phyloP scores from a whole-genome alignment of 2,113 vertebrate species.

The Cercocebus atys region DNA sequence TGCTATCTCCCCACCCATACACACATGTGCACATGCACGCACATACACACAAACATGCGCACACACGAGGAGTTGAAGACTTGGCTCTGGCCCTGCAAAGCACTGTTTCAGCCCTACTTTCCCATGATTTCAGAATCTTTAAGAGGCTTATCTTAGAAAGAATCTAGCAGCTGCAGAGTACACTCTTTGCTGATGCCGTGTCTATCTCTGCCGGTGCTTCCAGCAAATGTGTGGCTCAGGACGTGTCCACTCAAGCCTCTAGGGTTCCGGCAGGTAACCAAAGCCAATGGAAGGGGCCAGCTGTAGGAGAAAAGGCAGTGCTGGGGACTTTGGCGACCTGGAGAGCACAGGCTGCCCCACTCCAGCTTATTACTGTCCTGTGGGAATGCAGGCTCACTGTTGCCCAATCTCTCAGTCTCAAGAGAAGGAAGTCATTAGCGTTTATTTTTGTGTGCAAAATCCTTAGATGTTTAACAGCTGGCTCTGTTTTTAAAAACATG shows the following conservation, averaged over 20 bases:
- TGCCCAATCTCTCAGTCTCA: neutral
- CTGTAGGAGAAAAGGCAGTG: neutral
- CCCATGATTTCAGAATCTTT: neutral
- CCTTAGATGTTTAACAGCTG: neutral
- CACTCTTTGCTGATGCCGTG: neutral
- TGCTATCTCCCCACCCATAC: neutral
- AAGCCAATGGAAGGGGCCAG: neutral
- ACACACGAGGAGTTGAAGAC: neutral
- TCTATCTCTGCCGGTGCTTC: too few species aligned
- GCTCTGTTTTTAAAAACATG: neutral
- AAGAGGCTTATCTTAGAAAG: neutral
- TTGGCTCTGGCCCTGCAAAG: neutral
- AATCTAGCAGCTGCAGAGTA: neutral
- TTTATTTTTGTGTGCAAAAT: neutral
- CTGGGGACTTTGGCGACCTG: too few species aligned
- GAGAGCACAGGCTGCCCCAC: neutral
- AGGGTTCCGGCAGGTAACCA: rapidly evolving
- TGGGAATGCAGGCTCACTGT: neutral
- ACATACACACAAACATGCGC: too few species aligned
- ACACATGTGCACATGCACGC: neutral
- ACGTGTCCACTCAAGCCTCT: neutral
- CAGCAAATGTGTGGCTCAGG: neutral
- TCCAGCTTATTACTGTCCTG: neutral
- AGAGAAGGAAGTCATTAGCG: neutral
- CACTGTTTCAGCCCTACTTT: neutral